Percentiles rank a stretch among this genome's conserved stretches.
Evolutionary conservation across 2,888 invertebrate genomes (phyloP).

Genomic region (Platycnemis pennipes): DNA sequence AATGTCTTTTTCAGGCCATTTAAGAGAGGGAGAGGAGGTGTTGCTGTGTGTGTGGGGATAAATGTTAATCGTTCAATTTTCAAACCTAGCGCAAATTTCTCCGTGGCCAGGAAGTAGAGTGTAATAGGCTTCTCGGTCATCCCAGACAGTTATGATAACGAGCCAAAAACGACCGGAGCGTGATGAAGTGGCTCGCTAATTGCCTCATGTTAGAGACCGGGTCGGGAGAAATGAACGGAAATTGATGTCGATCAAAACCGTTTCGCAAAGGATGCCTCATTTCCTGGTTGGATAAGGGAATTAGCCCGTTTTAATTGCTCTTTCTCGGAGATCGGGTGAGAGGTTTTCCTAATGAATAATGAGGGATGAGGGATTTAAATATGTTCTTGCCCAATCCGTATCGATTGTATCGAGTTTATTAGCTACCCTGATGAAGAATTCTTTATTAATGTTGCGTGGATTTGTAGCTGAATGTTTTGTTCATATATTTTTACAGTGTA

Average conservation of each 20-base stretch:
- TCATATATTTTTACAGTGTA: no score
- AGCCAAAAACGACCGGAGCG: not conserved
- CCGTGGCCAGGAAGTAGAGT: not conserved
- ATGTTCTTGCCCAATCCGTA: no score
- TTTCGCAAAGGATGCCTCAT: not conserved
- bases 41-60: not conserved
- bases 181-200: not conserved
- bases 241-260: not conserved
- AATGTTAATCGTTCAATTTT: not conserved
- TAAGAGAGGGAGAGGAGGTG: not conserved
- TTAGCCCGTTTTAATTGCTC: not conserved
- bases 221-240: not conserved
- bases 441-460: no score
- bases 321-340: not conserved
- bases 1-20: not conserved
- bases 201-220: not conserved
- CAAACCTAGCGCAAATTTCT: not conserved
- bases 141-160: slow-evolving; percentile 5
- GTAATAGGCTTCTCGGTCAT: not conserved
- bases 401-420: no score
- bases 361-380: no score
- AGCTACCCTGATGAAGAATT: no score
- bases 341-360: no score
- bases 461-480: no score
- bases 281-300: not conserved